Conservation (phyloP, 2,113 vertebrate genomes). For the Halcyon malimbica region DNA sequence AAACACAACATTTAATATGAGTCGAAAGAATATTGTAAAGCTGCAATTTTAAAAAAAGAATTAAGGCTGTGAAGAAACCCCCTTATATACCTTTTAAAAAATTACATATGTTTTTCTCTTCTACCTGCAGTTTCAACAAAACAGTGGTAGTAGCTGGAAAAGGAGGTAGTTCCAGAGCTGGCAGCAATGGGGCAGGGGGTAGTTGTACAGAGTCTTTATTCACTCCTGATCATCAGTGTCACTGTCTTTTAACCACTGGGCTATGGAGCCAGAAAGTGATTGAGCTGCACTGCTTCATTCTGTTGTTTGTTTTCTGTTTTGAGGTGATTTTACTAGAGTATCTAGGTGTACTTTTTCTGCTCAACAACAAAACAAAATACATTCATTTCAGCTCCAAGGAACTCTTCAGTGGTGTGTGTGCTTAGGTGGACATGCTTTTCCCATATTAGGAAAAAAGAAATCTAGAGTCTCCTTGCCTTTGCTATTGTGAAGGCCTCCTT, state of each 20-base stretch:
- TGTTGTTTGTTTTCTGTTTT: not conserved
- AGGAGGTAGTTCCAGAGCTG: not conserved
- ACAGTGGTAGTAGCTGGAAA: not conserved
- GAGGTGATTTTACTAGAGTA: not conserved
- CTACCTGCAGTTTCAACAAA: not conserved
- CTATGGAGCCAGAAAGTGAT: not conserved
- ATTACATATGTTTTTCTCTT: not conserved
- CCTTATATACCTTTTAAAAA: not conserved
- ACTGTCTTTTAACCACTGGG: not conserved
- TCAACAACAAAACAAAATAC: not conserved
- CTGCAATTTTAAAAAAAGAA: not conserved
- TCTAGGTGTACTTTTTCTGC: not conserved
- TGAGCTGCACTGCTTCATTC: not conserved
- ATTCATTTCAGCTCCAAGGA: not conserved
- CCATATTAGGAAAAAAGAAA: not conserved
- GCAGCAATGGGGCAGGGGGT: accelerated
- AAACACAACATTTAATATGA: not conserved
- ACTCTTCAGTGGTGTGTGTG: not conserved
- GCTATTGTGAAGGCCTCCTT: not conserved
- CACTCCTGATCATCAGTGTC: not conserved
- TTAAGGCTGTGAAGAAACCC: not conserved
- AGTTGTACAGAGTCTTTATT: not conserved
- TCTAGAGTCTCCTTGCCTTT: not conserved
- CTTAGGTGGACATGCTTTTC: not conserved
- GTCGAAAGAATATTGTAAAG: not conserved